Conservation (phyloP, 2,797 vertebrate genomes). For the Bryconaethiops microstoma region DNA sequence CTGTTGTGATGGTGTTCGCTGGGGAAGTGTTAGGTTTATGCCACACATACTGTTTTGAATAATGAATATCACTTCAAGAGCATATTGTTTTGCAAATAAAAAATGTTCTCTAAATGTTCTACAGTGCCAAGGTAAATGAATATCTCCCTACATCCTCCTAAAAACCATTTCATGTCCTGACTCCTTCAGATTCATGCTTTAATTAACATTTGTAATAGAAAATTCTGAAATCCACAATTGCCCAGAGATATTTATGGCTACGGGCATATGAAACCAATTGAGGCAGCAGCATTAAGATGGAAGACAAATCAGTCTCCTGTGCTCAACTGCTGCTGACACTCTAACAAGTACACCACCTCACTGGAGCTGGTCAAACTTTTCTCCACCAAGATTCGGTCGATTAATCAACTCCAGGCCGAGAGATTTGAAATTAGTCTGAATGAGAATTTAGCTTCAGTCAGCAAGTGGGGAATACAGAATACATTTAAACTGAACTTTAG, state of each 20-base stretch:
- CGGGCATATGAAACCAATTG: background rate
- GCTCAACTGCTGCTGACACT: background rate
- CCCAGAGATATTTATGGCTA: conserved; percentile 27
- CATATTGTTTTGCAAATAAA: no score
- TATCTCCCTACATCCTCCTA: conserved; percentile 43
- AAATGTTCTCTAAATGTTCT: conserved; percentile 58
- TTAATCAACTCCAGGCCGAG: background rate
- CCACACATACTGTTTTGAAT: no score
- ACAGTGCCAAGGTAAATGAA: conserved; percentile 62
- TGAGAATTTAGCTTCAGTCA: background rate
- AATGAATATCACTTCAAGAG: no score
- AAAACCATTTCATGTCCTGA: conserved; percentile 52
- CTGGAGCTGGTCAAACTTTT: background rate
- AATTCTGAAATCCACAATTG: conserved; percentile 7
- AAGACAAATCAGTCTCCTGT: background rate
- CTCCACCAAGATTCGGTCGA: background rate
- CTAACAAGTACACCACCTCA: background rate
- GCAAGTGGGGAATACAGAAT: background rate
- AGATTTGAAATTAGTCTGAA: background rate
- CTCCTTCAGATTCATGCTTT: conserved; percentile 67
- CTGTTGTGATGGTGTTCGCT: no score
- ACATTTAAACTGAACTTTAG: background rate
- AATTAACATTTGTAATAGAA: conserved; percentile 63
- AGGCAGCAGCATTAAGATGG: conserved; percentile 3
- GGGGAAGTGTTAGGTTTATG: no score